A percentile compares a stretch with the other conserved stretches of the same genome.
These are phyloP conservation scores for Eospalax fontanierii DNA, from an alignment of 2,797 vertebrate species.

Conservation along the genomic window DNA sequence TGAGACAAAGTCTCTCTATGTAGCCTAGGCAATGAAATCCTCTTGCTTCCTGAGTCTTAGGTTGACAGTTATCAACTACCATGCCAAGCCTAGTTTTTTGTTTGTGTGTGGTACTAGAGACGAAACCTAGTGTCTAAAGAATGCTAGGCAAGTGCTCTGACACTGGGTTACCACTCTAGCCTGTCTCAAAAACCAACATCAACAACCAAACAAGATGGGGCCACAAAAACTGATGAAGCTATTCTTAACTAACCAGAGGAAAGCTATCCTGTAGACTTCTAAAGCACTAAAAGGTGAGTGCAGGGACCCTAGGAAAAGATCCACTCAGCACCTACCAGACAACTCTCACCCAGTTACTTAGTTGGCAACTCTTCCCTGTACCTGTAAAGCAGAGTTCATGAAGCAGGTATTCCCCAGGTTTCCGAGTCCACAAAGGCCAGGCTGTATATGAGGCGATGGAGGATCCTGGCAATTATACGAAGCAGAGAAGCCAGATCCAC, in stretches of 20 bases:
- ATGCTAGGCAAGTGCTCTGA: neutral
- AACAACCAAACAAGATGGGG: neutral
- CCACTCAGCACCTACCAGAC: neutral
- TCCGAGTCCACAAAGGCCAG: constrained; percentile 98
- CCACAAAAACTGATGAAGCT: neutral
- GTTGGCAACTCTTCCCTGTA: constrained; percentile 80
- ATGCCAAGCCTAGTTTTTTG: neutral
- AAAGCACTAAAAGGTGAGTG: neutral
- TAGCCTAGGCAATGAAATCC: neutral
- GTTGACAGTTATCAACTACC: neutral
- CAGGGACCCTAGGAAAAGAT: neutral
- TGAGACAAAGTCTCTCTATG: neutral
- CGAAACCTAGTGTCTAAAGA: neutral
- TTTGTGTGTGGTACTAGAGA: neutral
- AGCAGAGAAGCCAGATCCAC: constrained; percentile 94
- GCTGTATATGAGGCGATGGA: constrained; percentile 91
- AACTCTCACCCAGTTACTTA: neutral
- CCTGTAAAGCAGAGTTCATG: constrained; percentile 99
- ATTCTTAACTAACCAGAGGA: neutral
- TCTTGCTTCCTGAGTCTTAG: neutral
- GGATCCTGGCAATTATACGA: constrained; percentile 96
- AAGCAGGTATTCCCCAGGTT: constrained; percentile 99
- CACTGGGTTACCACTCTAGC: neutral
- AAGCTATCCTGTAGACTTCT: neutral
- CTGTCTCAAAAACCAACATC: neutral